phyloP scores from a whole-genome alignment of 2,797 vertebrate species.

The Odontamblyopus rebecca region DNA sequence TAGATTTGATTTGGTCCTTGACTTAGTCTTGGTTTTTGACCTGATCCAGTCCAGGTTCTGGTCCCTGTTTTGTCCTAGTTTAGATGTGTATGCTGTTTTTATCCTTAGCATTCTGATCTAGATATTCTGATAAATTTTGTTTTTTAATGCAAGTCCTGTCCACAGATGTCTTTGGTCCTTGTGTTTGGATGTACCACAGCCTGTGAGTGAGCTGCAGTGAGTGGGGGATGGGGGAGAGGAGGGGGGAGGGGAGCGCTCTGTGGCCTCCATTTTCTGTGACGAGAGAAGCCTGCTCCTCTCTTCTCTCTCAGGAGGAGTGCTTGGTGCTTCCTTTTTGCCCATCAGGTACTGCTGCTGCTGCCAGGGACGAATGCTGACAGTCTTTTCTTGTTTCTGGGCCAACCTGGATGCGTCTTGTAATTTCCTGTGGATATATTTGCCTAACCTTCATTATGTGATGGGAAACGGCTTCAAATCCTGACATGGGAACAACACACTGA shows the following conservation, averaged over 20 bases:
- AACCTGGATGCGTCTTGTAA: conserved; percentile 64
- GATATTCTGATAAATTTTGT: conserved; percentile 9
- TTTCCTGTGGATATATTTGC: conserved; percentile 72
- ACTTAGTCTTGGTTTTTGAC: too few relatives aligned
- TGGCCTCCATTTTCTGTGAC: conserved; percentile 83
- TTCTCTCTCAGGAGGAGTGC: conserved; percentile 71
- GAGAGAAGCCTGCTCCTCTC: conserved; percentile 78
- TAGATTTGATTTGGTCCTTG: too few relatives aligned
- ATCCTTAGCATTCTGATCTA: background rate
- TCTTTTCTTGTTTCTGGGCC: conserved; percentile 57
- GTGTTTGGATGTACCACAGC: conserved; percentile 73
- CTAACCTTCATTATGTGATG: conserved; percentile 61
- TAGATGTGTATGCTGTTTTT: background rate
- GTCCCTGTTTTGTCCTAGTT: too few relatives aligned
- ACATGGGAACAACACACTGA: conserved; percentile 55
- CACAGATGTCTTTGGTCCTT: conserved; percentile 73
- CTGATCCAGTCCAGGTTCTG: too few relatives aligned
- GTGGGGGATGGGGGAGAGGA: conserved; percentile 74
- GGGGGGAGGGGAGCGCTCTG: conserved; percentile 78
- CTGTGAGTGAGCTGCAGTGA: conserved; percentile 66
- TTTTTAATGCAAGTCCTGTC: conserved; percentile 66
- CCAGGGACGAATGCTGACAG: conserved; percentile 57
- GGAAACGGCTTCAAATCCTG: conserved; percentile 67
- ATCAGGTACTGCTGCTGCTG: conserved; percentile 69
- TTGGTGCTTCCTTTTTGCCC: conserved; percentile 70